A percentile compares a stretch with the other conserved stretches of the same genome.
Evolutionary conservation across 2,888 invertebrate genomes (phyloP).

Genomic region (Gari tellinella): DNA sequence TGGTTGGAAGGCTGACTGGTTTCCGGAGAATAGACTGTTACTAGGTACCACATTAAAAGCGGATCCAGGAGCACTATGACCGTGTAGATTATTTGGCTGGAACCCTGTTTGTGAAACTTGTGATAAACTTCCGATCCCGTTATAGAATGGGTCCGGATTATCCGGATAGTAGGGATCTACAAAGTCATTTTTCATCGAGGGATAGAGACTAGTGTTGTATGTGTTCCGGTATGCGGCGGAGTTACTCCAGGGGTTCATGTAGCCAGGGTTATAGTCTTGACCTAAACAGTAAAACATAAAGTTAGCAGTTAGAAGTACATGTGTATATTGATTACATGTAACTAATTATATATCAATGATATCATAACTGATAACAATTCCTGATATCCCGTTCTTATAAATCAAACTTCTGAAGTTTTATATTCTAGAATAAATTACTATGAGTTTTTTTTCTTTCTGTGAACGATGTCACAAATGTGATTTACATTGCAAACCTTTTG

Average conservation of each 20-base stretch:
- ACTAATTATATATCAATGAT: too few species aligned
- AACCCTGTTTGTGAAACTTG: conserved; percentile 58
- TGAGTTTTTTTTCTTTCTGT: too few species aligned
- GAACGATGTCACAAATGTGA: too few species aligned
- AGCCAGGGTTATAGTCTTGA: conserved; percentile 43
- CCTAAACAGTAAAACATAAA: too few species aligned
- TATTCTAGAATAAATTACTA: too few species aligned
- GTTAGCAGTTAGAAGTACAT: too few species aligned
- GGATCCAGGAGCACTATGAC: conserved; percentile 66
- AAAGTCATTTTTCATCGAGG: conserved; percentile 67
- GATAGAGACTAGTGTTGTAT: conserved; percentile 64
- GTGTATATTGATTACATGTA: too few species aligned
- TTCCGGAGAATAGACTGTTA: conserved; percentile 60
- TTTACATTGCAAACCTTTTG: too few species aligned
- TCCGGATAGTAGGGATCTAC: conserved; percentile 69
- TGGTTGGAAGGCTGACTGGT: conserved; percentile 55
- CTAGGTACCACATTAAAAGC: conserved; percentile 80
- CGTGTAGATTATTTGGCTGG: conserved; percentile 56
- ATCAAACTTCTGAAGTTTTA: too few species aligned
- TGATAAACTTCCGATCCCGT: conserved; percentile 40
- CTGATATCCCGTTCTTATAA: too few species aligned
- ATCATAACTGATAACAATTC: too few species aligned
- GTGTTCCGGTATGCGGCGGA: conserved; percentile 68
- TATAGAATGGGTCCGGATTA: conserved; percentile 53
- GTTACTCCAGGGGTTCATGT: conserved; percentile 39